Conservation (phyloP, 2,113 vertebrate species). For the Sigmodon hispidus region DNA sequence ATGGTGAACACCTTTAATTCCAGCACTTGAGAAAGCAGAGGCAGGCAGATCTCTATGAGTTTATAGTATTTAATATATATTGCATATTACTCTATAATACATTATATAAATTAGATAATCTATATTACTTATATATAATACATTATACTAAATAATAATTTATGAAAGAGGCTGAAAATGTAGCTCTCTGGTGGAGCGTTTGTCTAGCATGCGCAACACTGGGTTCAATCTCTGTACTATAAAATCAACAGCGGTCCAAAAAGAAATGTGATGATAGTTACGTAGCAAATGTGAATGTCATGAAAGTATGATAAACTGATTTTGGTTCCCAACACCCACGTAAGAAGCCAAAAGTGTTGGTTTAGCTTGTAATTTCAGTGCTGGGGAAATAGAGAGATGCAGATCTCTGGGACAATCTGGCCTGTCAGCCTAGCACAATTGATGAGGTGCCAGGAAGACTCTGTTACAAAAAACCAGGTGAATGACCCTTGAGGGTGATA, state of each 20-base stretch:
- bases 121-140: not conserved
- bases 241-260: not conserved
- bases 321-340: too few relatives aligned
- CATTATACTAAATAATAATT: constrained; percentile 11
- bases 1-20: too few relatives aligned
- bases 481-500: not conserved
- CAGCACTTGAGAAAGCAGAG: too few relatives aligned
- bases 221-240: not conserved
- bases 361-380: not conserved
- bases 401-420: not conserved
- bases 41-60: too few relatives aligned
- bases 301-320: not conserved
- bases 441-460: not conserved
- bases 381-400: not conserved
- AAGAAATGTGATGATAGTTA: not conserved
- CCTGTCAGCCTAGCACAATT: not conserved
- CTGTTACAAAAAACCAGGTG: not conserved
- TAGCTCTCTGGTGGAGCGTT: not conserved
- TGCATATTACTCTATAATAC: not conserved
- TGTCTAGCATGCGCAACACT: not conserved
- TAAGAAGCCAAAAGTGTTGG: not conserved
- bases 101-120: not conserved
- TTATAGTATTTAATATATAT: too few relatives aligned
- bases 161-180: not conserved
- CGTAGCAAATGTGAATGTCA: not conserved